Evolutionary conservation across 2,113 vertebrate genomes (phyloP).

Genomic region (Sorex fumeus): DNA sequence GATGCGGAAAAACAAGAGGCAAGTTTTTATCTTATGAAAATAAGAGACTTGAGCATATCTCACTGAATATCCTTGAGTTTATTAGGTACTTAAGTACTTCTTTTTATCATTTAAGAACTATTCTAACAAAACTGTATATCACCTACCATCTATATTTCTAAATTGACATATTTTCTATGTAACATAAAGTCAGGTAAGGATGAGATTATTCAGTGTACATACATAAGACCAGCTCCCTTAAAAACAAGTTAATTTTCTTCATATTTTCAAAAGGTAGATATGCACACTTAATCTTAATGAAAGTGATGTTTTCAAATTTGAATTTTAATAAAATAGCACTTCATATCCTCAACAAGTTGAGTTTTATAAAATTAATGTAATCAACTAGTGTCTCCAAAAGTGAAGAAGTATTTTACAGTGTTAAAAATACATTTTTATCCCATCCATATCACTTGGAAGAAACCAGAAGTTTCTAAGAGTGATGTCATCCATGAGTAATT

Average conservation of each 20-base stretch:
- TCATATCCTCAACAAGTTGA: not conserved
- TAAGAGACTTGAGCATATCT: no score
- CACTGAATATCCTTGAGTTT: not conserved
- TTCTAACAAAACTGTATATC: no score
- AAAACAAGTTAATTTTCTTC: not conserved
- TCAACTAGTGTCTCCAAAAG: slow-evolving; percentile 2
- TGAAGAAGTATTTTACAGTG: not conserved
- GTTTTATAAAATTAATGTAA: not conserved
- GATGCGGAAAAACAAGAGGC: no score
- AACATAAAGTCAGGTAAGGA: no score
- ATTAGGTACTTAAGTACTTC: not conserved
- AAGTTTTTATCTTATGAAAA: no score
- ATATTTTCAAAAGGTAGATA: not conserved
- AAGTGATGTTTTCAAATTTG: not conserved
- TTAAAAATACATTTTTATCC: slow-evolving; percentile 22
- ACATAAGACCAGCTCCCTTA: not conserved
- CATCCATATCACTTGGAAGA: slow-evolving; percentile 49
- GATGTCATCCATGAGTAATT: slow-evolving; percentile 72
- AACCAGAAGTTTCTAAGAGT: slow-evolving; percentile 27
- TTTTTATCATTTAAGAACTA: not conserved
- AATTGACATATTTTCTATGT: no score
- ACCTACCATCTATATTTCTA: no score
- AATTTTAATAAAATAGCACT: not conserved
- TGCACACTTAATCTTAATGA: not conserved
- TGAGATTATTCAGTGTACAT: not conserved